Evolutionary conservation across 2,888 invertebrate genomes (phyloP), one percentile per base, ranked within the genome.

Genomic region (Latheticus oryzae): DNA sequence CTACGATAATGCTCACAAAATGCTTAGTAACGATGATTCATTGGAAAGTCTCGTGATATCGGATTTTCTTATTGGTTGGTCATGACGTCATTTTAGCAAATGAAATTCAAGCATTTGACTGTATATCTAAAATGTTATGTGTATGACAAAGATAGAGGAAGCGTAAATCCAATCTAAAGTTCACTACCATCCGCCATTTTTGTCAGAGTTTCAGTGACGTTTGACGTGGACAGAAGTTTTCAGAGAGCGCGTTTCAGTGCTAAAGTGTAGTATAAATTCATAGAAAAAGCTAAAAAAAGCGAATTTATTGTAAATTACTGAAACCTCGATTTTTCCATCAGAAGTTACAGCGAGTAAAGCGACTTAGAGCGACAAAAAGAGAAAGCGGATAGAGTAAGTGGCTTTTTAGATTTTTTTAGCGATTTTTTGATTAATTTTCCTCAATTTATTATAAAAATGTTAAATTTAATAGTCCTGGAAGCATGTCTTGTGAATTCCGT

Each of bases 1-100:
- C 26, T 24, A 3, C 17, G 28, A 35, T 42, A 56, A 42, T 2
- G 43, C 24, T n/a, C n/a, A 11, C 35, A 42, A 57, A 57, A n/a
- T 38, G 52, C 58, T 42, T 42, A 3, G 58, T 58, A 58, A 58
- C 23, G 48, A 54, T 58, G 58, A 58, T 8, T 58, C 58, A 58
- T 17, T 4, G 53, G 43, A 48, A 58, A 52, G 48, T 53, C 58
- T 54, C 58, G 48, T 58, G 58, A 58, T 43, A 58, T 11, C 13
- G 11, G 26, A 28, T n/a, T 5, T n/a, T 26, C 7, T 35, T 13
- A 58, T 58, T 58, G 58, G 58, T 15, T 21, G 13, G 1, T 0
- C 5, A 2, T 58, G 58, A 58, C 58, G 53, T 58, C 58, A 58
- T 2, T 17, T 8, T 9, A 26, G 12, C 58, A 4, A 58, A 58